Conservation (phyloP, 2,797 vertebrate genomes). For the Sebastes elongatus region DNA sequence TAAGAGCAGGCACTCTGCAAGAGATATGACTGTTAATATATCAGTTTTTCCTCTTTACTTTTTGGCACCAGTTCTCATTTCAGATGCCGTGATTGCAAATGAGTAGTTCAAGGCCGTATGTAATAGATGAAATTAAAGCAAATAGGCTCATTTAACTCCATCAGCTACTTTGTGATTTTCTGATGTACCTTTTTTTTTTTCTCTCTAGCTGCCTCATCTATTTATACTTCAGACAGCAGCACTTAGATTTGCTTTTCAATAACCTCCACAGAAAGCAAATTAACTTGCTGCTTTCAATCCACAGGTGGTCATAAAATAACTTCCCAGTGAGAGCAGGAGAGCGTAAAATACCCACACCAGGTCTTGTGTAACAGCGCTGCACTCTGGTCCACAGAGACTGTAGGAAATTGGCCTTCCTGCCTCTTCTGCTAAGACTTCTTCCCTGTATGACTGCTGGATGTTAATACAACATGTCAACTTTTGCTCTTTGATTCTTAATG, state of each 20-base stretch:
- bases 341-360: background rate
- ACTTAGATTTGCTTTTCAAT: conserved; percentile 33
- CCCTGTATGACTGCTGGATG: background rate
- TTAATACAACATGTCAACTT: background rate
- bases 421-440: background rate
- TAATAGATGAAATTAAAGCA: conserved; percentile 11
- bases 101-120: background rate
- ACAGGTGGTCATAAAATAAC: conserved; percentile 49
- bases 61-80: background rate
- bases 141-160: conserved; percentile 1
- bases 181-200: background rate
- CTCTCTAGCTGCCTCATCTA: conserved; percentile 4
- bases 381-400: background rate
- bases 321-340: background rate
- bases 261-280: conserved; percentile 32
- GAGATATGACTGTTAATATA: background rate
- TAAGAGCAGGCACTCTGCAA: background rate
- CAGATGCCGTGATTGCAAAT: background rate
- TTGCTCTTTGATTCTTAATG: background rate
- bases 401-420: background rate
- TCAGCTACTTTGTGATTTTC: background rate
- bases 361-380: background rate
- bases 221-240: conserved; percentile 19
- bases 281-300: conserved; percentile 38
- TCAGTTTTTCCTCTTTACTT: background rate